Conservation (phyloP, 2,113 vertebrate genomes). For the Brachionichthys hirsutus region DNA sequence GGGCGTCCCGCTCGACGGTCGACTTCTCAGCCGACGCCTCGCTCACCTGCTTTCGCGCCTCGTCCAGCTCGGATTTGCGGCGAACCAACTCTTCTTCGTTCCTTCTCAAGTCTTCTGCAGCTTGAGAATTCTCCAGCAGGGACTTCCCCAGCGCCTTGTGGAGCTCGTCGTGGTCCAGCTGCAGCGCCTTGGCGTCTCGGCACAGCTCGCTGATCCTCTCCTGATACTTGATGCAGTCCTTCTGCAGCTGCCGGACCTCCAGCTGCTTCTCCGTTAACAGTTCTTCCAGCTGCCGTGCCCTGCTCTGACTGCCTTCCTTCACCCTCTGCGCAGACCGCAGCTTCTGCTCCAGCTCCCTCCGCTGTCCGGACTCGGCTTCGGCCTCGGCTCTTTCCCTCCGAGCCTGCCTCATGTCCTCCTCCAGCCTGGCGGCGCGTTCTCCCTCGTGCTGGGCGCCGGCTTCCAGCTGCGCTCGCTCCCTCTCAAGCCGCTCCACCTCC, state of each 20-base stretch:
- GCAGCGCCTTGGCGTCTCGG: constrained; percentile 83
- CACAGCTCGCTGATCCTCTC: constrained; percentile 89
- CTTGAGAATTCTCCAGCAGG: constrained; percentile 68
- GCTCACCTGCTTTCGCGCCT: constrained; percentile 81
- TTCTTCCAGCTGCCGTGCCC: constrained; percentile 90
- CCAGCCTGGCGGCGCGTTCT: constrained; percentile 77
- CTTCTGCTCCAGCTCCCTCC: constrained; percentile 86
- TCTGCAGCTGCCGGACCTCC: constrained; percentile 93
- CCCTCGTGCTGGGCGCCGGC: constrained; percentile 74
- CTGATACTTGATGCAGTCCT: constrained; percentile 89
- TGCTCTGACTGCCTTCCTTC: constrained; percentile 79
- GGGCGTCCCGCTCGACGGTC: constrained; percentile 66
- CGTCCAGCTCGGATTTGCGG: constrained; percentile 79
- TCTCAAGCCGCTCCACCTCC: constrained; percentile 77
- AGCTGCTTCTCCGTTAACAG: constrained; percentile 92
- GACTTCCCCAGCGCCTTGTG: constrained; percentile 77
- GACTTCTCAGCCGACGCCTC: constrained; percentile 80
- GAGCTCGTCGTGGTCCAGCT: constrained; percentile 80
- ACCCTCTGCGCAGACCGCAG: constrained; percentile 82
- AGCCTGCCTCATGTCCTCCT: constrained; percentile 88
- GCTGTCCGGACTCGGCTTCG: constrained; percentile 78
- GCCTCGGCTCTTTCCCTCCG: constrained; percentile 81
- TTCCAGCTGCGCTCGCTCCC: constrained; percentile 77
- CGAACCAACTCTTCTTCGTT: constrained; percentile 78
- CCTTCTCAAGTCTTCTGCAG: constrained; percentile 72